Percentiles rank a stretch among this genome's conserved stretches.
Evolutionary conservation across 2,113 vertebrate species (phyloP).

Genomic region (cattle (Bos taurus)): DNA sequence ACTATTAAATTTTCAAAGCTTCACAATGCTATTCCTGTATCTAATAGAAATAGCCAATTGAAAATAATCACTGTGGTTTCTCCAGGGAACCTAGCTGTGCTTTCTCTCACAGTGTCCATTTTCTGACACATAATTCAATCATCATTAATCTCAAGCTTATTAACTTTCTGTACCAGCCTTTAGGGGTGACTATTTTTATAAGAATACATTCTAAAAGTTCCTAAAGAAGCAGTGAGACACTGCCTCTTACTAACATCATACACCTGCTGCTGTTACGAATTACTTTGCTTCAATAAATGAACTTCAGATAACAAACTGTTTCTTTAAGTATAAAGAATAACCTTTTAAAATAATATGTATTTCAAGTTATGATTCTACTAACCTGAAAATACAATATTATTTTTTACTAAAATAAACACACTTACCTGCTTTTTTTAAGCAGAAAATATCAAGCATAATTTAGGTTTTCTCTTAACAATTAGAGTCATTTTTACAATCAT

Average conservation of each 20-base stretch:
- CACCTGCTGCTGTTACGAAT: neutral
- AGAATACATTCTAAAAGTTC: slow-evolving; percentile 16
- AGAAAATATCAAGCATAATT: neutral
- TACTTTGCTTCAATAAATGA: neutral
- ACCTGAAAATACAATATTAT: neutral
- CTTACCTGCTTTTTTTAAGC: neutral
- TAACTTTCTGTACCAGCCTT: neutral
- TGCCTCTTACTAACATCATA: neutral
- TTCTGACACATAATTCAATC: neutral
- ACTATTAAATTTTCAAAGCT: slow-evolving; percentile 64
- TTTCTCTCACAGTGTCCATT: neutral
- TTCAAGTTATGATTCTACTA: neutral
- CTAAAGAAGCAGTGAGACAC: neutral
- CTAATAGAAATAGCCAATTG: slow-evolving; percentile 59
- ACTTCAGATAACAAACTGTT: neutral
- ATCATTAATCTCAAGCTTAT: slow-evolving; percentile 34
- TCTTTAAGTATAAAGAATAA: neutral
- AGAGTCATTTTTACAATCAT: neutral
- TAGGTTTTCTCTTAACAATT: neutral
- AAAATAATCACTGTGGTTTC: slow-evolving; percentile 36
- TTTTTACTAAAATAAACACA: neutral
- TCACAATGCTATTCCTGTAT: slow-evolving; percentile 65
- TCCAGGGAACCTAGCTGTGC: neutral
- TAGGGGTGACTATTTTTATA: slow-evolving; percentile 6
- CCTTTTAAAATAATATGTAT: neutral